Evolutionary conservation across 2,113 vertebrate species (phyloP), one percentile per base, ranked within the genome.

Genomic region (Eleginops maclovinus): DNA sequence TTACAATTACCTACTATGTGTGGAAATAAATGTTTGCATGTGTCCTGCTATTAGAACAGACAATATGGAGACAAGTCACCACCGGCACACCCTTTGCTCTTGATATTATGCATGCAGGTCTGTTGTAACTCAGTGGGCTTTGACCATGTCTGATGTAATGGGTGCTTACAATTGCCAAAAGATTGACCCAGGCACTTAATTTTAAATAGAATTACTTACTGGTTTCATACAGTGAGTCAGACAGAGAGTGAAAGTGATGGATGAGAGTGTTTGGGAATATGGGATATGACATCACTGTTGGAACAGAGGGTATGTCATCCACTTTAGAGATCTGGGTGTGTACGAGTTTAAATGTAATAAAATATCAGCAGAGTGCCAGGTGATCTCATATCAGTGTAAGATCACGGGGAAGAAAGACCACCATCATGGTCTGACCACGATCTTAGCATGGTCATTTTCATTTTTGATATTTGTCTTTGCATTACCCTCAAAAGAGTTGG

Each of bases 161-260:
- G 88, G 85, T 84, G 81, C 84, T 84, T 79, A 77, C 81, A 89
- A 77, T 90, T 88, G 89, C 85, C 82, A 88, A 91, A 89, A 93
- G 79, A 82, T 43, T 88, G 89, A 87, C 89, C 92, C 24, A 17
- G 85, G 84, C 91, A 92, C 93, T 93, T 92, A 90, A 91, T 86
- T 89, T 84, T 75, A 84, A 93, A 92, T 84, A 88, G 72, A 91
- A 92, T 93, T 86, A 92, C 86, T 91, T 89, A 83, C 87, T 79
- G 88, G 77, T 83, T 83, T 77, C 53, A 56, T 77, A 80, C 61
- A 72, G 59, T 93, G 88, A 93, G 87, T 91, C 90, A 92, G 81
- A 70, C 53, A 60, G 22, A 63, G 24, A 47, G 62, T 21, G 54
- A 47, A 63, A 75, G 84, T 16, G 26, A 87, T 88, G 81, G 87